A percentile compares a stretch with the other conserved stretches of the same genome.
Conservation (phyloP, 64 coral and sea anemone species). For the Actinia tenebrosa region DNA sequence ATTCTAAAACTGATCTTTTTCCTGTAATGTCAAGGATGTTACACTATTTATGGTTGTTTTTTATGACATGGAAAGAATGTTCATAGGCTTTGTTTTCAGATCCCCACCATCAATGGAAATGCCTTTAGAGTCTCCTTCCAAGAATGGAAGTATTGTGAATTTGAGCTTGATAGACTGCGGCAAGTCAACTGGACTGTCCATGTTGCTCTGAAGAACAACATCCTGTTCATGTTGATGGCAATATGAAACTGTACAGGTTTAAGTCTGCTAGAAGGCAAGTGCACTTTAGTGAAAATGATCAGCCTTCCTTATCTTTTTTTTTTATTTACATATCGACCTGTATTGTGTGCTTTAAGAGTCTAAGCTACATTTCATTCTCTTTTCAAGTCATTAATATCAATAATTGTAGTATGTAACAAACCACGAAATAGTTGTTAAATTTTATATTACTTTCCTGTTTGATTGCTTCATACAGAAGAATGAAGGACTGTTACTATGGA, state of each 20-base stretch:
- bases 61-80: no score
- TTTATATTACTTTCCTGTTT: slow-evolving; percentile 7
- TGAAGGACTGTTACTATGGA: no score
- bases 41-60: no score
- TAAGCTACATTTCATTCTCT: no score
- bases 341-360: no score
- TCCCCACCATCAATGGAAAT: slow-evolving; percentile 25
- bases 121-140: slow-evolving; percentile 43
- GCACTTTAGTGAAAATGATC: not conserved
- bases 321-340: no score
- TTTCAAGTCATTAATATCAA: not conserved
- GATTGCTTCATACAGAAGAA: not conserved
- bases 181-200: slow-evolving; percentile 55
- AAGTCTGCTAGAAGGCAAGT: slow-evolving; percentile 53
- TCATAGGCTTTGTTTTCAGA: not conserved
- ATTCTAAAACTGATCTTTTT: no score
- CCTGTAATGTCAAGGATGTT: no score
- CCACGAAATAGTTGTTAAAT: slow-evolving; percentile 8
- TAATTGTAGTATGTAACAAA: not conserved
- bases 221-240: slow-evolving; percentile 72
- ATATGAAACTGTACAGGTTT: slow-evolving; percentile 78
- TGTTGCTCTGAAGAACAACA: slow-evolving; percentile 45
- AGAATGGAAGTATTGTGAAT: slow-evolving; percentile 73
- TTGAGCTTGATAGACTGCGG: slow-evolving; percentile 29
- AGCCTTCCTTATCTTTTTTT: no score